These are phyloP conservation scores for Saturnia japonica DNA, from an alignment of 2,888 invertebrate species.

Conservation along the genomic window DNA sequence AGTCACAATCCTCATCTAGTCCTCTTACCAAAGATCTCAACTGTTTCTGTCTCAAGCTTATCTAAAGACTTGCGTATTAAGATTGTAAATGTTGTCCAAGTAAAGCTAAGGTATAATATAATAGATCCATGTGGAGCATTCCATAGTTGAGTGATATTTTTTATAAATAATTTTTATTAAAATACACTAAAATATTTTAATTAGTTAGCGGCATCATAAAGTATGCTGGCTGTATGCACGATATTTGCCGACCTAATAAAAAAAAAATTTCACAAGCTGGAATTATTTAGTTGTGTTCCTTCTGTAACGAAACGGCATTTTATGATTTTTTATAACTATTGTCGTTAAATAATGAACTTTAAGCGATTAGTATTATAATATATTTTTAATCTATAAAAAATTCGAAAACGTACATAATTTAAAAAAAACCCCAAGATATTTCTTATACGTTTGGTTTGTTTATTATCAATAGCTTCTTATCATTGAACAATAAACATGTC, in stretches of 20 bases:
- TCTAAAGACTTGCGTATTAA: too few species aligned
- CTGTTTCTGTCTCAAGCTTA: too few species aligned
- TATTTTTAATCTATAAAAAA: not conserved
- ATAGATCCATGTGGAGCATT: too few species aligned
- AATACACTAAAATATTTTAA: too few species aligned
- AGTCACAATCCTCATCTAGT: too few species aligned
- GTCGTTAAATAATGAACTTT: not conserved
- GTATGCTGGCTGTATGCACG: not conserved
- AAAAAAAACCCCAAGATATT: not conserved
- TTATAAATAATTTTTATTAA: too few species aligned
- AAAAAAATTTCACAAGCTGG: not conserved
- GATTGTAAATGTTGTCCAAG: too few species aligned
- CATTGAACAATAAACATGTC: constrained; percentile 2
- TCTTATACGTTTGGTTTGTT: not conserved
- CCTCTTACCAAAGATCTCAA: too few species aligned
- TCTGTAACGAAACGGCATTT: not conserved
- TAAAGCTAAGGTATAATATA: too few species aligned
- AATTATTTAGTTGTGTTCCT: not conserved
- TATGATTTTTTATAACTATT: not conserved
- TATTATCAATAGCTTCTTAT: constrained; percentile 8
- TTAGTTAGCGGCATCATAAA: too few species aligned
- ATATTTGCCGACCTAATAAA: not conserved
- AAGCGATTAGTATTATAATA: not conserved
- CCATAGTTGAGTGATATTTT: too few species aligned
- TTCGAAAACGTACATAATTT: not conserved